These are phyloP conservation scores for Drosophila aldrichi DNA, from an alignment of 2,888 invertebrate species.

Conservation along the genomic window DNA sequence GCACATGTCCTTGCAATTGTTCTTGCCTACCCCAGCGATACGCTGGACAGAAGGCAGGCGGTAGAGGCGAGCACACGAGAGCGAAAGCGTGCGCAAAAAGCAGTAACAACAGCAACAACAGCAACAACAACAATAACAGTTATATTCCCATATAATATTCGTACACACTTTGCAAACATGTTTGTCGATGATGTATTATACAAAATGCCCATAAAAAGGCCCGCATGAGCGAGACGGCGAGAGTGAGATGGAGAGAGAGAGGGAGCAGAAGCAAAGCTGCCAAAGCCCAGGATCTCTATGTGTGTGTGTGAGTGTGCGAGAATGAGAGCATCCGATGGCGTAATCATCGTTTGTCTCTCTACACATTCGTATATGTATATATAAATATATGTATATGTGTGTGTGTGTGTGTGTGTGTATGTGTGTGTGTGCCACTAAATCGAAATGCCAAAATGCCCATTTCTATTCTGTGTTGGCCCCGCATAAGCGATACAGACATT, in stretches of 20 bases:
- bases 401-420: slow-evolving; percentile 13
- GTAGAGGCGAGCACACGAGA: slow-evolving; percentile 44
- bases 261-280: slow-evolving; percentile 7
- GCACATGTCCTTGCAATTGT: slow-evolving; percentile 84
- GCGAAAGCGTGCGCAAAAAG: slow-evolving; percentile 74
- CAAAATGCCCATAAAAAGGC: slow-evolving; percentile 83
- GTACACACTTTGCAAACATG: slow-evolving; percentile 83
- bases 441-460: slow-evolving; percentile 82
- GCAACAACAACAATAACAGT: slow-evolving; percentile 60
- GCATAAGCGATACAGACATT: slow-evolving; percentile 82
- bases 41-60: slow-evolving; percentile 1
- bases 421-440: slow-evolving; percentile 74
- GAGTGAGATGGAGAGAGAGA: not conserved
- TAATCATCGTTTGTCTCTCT: slow-evolving; percentile 80
- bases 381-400: slow-evolving; percentile 1
- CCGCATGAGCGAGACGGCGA: slow-evolving; percentile 80
- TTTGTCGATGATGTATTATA: slow-evolving; percentile 85
- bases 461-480: slow-evolving; percentile 79
- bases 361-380: slow-evolving; percentile 23
- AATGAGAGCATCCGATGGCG: slow-evolving; percentile 79
- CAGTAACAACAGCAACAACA: slow-evolving; percentile 55
- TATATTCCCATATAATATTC: slow-evolving; percentile 84
- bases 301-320: slow-evolving; percentile 49
- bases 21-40: slow-evolving; percentile 49
- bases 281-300: slow-evolving; percentile 31